Evolutionary conservation across 37 sponge, comb jelly and placozoan species (phyloP), one percentile per base, ranked within the genome.

Genomic region (Aplysina aerophoba): DNA sequence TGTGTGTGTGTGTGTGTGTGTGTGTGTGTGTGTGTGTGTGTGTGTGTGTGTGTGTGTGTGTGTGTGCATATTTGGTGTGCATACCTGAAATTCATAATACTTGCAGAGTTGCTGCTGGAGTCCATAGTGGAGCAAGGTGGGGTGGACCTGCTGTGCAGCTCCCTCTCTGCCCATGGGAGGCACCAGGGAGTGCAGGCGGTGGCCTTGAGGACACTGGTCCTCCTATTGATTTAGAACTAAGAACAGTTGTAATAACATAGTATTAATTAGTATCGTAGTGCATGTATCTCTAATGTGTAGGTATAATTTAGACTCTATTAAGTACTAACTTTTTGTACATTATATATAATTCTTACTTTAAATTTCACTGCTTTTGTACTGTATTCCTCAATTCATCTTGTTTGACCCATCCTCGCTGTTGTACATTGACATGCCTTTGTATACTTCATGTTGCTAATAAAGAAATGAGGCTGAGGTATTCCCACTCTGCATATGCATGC

Each of bases 1-100:
- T 80, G 73, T 59, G 74, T 89, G 81, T 71, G 79, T 64, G 68
- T 86, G 75, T 82, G 68, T 82, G 67, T 78, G 55, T 82, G 77
- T 72, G 78, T 85, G 79, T 80, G 60, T 87, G 75, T 53, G 59
- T 86, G 69, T 27, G 20, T 50, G 69, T 41, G 50, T 68, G 69
- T 56, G 58, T 25, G 30, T 57, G 59, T 25, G n/a, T 80, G 59
- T 56, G 25, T 80, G 59, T 22, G 55, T 50, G 83, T 65, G 40
- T 83, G 68, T 44, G 53, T 39, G 35, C 31, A 0, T 59, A 22
- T 78, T 81, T 33, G 2, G 62, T 81, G 81, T 60, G 33, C 21
- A 34, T 62, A 13, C 17, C 15, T 20, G 15, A 17, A 57, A 57
- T 57, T 57, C 59, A 57, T 57, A 20, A 17, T 57, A 57, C 59